A percentile compares a stretch with the other conserved stretches of the same genome.
phyloP scores from a whole-genome alignment of 2,888 invertebrate genomes.

The Andricus quercusramuli region DNA sequence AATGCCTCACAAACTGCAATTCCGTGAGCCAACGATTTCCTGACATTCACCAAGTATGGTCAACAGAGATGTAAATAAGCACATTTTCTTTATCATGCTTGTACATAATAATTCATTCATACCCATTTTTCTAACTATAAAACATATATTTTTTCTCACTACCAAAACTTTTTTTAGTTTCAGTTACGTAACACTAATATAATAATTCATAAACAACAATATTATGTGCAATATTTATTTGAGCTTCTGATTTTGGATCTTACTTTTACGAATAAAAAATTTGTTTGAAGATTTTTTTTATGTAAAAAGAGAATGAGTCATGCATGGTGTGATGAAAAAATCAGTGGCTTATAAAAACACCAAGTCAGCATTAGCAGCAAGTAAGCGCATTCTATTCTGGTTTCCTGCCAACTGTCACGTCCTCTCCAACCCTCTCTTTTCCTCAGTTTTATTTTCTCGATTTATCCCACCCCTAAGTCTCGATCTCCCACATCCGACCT shows the following conservation, averaged over 20 bases:
- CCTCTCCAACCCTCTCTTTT: constrained; percentile 35
- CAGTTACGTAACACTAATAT: too few relatives aligned
- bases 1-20: not conserved
- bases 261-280: not conserved
- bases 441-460: constrained; percentile 49
- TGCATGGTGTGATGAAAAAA: constrained; percentile 1
- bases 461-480: constrained; percentile 46
- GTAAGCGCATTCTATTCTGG: constrained; percentile 7
- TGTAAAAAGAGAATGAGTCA: not conserved
- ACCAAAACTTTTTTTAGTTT: too few relatives aligned
- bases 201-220: too few relatives aligned
- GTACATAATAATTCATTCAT: not conserved
- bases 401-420: constrained; percentile 36
- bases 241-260: too few relatives aligned
- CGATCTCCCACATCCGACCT: constrained; percentile 30
- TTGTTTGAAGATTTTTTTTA: not conserved
- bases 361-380: constrained; percentile 21
- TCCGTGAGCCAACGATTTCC: not conserved
- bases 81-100: not conserved
- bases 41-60: not conserved
- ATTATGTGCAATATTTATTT: too few relatives aligned
- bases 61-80: not conserved
- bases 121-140: not conserved
- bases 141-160: not conserved
- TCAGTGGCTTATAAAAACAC: constrained; percentile 28